phyloP scores from a whole-genome alignment of 2,888 invertebrate genomes.

The Drosophila imparisetae region DNA sequence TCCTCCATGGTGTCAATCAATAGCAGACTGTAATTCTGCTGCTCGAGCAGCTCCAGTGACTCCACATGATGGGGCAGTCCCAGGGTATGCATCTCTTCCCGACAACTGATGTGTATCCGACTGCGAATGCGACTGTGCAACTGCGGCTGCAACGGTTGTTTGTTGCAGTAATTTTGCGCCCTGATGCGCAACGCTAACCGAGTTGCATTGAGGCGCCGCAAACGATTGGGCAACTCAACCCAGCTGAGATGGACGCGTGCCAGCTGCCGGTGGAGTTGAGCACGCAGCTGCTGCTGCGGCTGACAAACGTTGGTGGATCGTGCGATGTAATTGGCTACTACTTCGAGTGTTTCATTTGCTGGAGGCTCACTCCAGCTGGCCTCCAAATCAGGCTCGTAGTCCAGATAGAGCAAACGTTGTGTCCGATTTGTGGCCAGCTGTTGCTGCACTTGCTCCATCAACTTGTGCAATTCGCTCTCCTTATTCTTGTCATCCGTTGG shows the following conservation, averaged over 20 bases:
- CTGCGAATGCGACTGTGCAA: slow-evolving; percentile 72
- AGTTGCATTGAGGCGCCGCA: slow-evolving; percentile 20
- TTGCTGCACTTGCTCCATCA: slow-evolving; percentile 23
- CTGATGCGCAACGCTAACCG: slow-evolving; percentile 49
- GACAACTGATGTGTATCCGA: slow-evolving; percentile 67
- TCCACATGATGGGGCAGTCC: slow-evolving; percentile 73
- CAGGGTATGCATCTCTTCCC: slow-evolving; percentile 59
- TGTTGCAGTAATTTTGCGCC: slow-evolving; percentile 72
- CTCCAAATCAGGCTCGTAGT: slow-evolving; percentile 59
- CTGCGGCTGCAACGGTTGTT: slow-evolving; percentile 36
- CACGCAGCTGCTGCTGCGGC: slow-evolving; percentile 55
- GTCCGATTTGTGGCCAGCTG: slow-evolving; percentile 23
- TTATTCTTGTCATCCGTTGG: not conserved
- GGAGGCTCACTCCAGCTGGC: slow-evolving; percentile 56
- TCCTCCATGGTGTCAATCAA: slow-evolving; percentile 74
- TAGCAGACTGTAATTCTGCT: slow-evolving; percentile 46
- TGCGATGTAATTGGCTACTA: slow-evolving; percentile 19
- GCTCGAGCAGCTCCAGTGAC: slow-evolving; percentile 31
- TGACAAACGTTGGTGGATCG: slow-evolving; percentile 51
- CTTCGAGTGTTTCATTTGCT: slow-evolving; percentile 32
- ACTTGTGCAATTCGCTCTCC: slow-evolving; percentile 5
- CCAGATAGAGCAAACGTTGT: slow-evolving; percentile 70
- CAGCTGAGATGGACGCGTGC: slow-evolving; percentile 65
- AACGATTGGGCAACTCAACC: slow-evolving; percentile 39
- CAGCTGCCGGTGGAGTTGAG: slow-evolving; percentile 47